A percentile compares a stretch with the other conserved stretches of the same genome.
phyloP scores from a whole-genome alignment of 2,888 invertebrate genomes.

The Drosophila maculinotata region DNA sequence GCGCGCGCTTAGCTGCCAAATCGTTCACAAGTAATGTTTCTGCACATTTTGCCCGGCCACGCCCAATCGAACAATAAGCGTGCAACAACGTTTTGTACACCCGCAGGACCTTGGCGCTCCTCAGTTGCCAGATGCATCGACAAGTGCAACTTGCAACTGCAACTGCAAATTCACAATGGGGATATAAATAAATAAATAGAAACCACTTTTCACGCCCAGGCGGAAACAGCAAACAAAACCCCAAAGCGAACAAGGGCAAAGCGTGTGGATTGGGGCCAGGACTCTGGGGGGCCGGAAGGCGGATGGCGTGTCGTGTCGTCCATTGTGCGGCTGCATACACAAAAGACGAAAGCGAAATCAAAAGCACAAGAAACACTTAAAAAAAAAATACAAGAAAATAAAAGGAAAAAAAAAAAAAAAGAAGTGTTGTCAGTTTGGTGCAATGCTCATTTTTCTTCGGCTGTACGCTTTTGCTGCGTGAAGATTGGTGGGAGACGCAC shows the following conservation, averaged over 20 bases:
- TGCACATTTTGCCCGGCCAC: constrained; percentile 1
- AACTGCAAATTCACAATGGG: constrained; percentile 71
- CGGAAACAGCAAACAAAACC: constrained; percentile 65
- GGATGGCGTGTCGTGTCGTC: constrained; percentile 12
- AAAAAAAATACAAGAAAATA: constrained; percentile 4
- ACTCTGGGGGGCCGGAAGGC: background rate
- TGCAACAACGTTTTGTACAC: constrained; percentile 1
- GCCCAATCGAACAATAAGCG: constrained; percentile 12
- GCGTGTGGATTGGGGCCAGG: background rate
- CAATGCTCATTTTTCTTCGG: constrained; percentile 65
- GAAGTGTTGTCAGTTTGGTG: constrained; percentile 68
- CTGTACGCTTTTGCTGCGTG: constrained; percentile 21
- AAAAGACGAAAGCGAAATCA: constrained; percentile 62
- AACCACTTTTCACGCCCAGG: constrained; percentile 69
- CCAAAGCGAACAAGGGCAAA: background rate
- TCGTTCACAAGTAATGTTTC: constrained; percentile 51
- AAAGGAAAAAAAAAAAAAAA: constrained; percentile 4
- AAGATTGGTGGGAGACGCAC: constrained; percentile 30
- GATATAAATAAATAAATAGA: constrained; percentile 75
- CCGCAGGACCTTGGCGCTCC: background rate
- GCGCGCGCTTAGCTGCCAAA: constrained; percentile 58
- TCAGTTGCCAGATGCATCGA: constrained; percentile 14
- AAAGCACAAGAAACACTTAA: constrained; percentile 59
- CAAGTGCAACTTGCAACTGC: constrained; percentile 38
- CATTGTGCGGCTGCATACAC: constrained; percentile 43